Percentiles rank a stretch among this genome's conserved stretches.
These are phyloP conservation scores for Glaucidium brasilianum DNA, from an alignment of 2,113 vertebrate genomes.

Conservation along the genomic window DNA sequence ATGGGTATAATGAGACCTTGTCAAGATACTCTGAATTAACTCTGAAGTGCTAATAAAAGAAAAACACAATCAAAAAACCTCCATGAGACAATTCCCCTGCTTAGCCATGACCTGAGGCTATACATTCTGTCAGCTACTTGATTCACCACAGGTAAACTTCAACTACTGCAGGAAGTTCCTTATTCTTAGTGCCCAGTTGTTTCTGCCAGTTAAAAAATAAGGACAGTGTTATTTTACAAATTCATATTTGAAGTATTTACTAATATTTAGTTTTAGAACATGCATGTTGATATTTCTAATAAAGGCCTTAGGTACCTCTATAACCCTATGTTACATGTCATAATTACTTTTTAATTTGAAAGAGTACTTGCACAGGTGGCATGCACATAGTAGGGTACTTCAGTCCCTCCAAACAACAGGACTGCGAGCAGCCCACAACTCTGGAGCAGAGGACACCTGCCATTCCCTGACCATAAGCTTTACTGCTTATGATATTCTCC, in stretches of 20 bases:
- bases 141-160: neutral
- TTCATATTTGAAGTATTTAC: neutral
- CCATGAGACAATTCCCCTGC: neutral
- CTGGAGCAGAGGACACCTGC: neutral
- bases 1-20: neutral
- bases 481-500: neutral
- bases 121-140: neutral
- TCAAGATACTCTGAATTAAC: neutral
- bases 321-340: neutral
- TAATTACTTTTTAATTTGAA: neutral
- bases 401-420: neutral
- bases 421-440: rapidly evolving
- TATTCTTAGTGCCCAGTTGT: neutral
- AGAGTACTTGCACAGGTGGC: neutral
- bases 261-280: neutral
- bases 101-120: neutral
- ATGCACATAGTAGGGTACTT: neutral
- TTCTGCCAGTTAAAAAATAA: neutral
- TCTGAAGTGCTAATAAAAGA: neutral
- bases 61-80: neutral
- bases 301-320: neutral
- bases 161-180: neutral
- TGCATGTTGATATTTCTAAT: neutral
- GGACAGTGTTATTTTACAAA: neutral
- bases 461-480: neutral